Evolutionary conservation across 2,888 invertebrate genomes (phyloP).

Genomic region (Lithophane socia): DNA sequence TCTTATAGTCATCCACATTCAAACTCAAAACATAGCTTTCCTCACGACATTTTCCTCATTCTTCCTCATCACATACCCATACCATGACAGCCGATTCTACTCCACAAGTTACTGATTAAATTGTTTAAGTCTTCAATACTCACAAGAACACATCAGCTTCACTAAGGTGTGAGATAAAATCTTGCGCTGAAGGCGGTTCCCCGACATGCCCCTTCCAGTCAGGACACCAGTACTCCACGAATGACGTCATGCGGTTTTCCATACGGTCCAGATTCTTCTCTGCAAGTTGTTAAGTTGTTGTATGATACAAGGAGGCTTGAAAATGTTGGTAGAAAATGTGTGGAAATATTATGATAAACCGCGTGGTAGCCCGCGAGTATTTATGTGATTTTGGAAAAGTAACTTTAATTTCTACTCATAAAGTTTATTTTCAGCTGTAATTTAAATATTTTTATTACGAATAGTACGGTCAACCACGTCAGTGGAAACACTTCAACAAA

Average conservation of each 20-base stretch:
- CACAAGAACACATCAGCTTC: conserved; percentile 92
- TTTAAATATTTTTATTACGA: not conserved
- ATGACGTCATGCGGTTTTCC: conserved; percentile 91
- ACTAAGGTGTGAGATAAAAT: conserved; percentile 89
- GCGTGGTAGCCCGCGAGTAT: no score
- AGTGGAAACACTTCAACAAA: not conserved
- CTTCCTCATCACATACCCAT: no score
- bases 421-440: no score
- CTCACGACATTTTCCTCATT: no score
- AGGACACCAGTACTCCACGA: conserved; percentile 90
- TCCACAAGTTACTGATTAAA: conserved; percentile 79
- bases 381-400: not conserved
- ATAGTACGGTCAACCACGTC: not conserved
- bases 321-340: not conserved
- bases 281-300: conserved; percentile 68
- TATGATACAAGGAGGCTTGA: not conserved
- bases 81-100: conserved; percentile 80
- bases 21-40: no score
- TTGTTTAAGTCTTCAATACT: conserved; percentile 70
- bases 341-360: no score
- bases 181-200: conserved; percentile 88
- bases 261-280: conserved; percentile 92
- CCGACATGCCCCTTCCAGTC: conserved; percentile 91
- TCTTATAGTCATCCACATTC: no score
- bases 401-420: not conserved